Evolutionary conservation across 2,797 vertebrate species (phyloP).

Genomic region (Lindbergichthys nudifrons): DNA sequence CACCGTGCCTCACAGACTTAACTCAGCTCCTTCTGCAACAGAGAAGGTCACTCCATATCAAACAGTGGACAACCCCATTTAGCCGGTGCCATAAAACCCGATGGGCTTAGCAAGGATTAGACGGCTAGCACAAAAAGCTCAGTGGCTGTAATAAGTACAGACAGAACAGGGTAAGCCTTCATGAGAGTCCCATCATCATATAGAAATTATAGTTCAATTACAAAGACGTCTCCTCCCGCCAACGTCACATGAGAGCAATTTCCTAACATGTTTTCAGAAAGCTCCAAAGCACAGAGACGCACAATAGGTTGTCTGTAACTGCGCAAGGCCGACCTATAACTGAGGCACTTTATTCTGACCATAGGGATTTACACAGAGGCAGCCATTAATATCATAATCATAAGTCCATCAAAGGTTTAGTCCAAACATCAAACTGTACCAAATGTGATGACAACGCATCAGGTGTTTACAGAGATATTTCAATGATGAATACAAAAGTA

Average conservation of each 20-base stretch:
- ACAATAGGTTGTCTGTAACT: not conserved
- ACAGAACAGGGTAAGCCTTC: slow-evolving; percentile 11
- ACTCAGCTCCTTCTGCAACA: slow-evolving; percentile 47
- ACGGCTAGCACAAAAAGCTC: slow-evolving; percentile 38
- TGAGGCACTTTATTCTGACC: slow-evolving; percentile 1
- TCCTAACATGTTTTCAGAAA: slow-evolving; percentile 3
- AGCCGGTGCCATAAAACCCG: slow-evolving; percentile 40
- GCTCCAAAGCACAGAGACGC: slow-evolving; percentile 11
- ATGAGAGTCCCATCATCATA: slow-evolving; percentile 27
- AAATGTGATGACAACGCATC: not conserved
- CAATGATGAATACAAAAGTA: not conserved
- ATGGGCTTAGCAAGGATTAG: slow-evolving; percentile 59
- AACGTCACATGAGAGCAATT: slow-evolving; percentile 13
- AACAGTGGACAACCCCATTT: slow-evolving; percentile 53
- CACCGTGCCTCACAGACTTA: slow-evolving; percentile 13
- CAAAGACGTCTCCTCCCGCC: slow-evolving; percentile 22
- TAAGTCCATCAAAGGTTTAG: not conserved
- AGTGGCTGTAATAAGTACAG: slow-evolving; percentile 37
- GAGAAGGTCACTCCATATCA: slow-evolving; percentile 58
- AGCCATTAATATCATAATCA: not conserved
- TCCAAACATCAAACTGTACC: not conserved
- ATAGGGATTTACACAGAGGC: not conserved
- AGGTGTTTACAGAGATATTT: not conserved
- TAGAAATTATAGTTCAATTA: slow-evolving; percentile 50
- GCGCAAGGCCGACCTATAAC: not conserved